Conservation (phyloP, 1,140 invertebrate species). For the Drosophila lini region DNA sequence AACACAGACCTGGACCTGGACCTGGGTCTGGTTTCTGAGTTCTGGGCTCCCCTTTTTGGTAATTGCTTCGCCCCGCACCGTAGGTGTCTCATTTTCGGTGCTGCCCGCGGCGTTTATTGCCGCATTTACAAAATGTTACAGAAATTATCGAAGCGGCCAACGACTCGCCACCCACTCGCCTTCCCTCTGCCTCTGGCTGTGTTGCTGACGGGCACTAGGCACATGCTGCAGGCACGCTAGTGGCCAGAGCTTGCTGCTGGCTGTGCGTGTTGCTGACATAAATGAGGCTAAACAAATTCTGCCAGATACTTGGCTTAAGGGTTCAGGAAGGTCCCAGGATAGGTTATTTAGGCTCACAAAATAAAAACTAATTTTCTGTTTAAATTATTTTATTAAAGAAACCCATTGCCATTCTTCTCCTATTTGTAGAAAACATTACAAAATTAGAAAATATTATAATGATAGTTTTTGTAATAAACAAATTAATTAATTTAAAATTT, state of each 20-base stretch:
- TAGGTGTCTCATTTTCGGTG: conserved; percentile 59
- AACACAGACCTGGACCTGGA: conserved; percentile 35
- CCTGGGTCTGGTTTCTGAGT: not conserved
- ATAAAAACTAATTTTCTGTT: no score
- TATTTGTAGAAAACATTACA: no score
- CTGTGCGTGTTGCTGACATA: conserved; percentile 14
- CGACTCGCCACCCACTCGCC: conserved; percentile 16
- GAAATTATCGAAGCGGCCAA: conserved; percentile 29
- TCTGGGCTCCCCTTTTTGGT: conserved; percentile 16
- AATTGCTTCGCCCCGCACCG: conserved; percentile 48
- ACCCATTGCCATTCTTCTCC: no score
- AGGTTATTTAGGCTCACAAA: no score
- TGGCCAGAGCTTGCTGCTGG: not conserved
- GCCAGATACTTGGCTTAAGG: no score
- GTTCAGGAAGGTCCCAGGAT: no score
- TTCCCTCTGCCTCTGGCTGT: not conserved
- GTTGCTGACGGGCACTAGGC: not conserved
- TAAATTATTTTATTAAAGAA: no score
- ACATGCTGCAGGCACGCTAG: conserved; percentile 27
- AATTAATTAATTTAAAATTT: no score
- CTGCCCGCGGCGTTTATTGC: conserved; percentile 48
- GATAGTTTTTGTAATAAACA: no score
- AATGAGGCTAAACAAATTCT: conserved; percentile 4
- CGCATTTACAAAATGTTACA: conserved; percentile 57
- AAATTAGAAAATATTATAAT: no score